These are phyloP conservation scores for Myotis daubentonii DNA, from an alignment of 2,797 vertebrate species.

Conservation along the genomic window DNA sequence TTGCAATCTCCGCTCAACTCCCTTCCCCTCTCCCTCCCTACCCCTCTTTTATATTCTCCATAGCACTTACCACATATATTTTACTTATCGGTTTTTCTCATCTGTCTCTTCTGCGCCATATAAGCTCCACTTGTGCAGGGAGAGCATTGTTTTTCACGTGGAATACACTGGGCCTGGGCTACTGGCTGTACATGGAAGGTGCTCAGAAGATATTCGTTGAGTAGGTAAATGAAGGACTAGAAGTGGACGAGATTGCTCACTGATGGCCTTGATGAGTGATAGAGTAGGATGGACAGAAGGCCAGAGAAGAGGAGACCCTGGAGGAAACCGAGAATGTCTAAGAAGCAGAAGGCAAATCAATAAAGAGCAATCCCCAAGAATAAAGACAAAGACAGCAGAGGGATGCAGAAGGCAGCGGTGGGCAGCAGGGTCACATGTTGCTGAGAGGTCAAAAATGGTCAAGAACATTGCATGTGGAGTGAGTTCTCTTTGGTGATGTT, in stretches of 20 bases:
- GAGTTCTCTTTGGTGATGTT: not conserved
- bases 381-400: not conserved
- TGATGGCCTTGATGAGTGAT: not conserved
- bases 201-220: not conserved
- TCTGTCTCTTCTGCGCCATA: not conserved
- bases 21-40: fast-evolving
- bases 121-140: not conserved
- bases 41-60: not conserved
- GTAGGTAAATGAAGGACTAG: not conserved
- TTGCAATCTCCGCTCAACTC: not conserved
- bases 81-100: not conserved
- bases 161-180: not conserved
- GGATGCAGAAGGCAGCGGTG: not conserved
- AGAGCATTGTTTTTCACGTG: not conserved
- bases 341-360: not conserved
- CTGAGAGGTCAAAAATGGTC: not conserved
- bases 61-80: not conserved
- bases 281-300: not conserved
- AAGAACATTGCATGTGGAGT: not conserved
- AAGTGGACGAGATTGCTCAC: not conserved
- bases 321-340: not conserved
- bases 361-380: not conserved
- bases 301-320: not conserved
- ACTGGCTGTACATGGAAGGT: not conserved
- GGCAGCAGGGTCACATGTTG: not conserved